Evolutionary conservation across 2,797 vertebrate species (phyloP), one percentile per base, ranked within the genome.

Genomic region (Pteropus rufus): DNA sequence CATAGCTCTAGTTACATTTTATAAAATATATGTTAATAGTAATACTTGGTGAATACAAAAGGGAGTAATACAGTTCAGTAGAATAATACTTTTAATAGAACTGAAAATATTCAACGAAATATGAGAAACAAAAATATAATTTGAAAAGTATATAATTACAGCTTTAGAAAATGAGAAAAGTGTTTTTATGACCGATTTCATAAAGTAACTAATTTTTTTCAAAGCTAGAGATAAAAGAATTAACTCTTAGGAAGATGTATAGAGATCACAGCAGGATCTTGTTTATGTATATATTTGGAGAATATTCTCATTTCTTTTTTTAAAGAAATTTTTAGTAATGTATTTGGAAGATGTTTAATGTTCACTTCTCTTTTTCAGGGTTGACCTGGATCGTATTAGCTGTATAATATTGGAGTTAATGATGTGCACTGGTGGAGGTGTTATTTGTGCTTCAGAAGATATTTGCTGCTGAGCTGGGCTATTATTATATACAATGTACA

Each of bases 391-490:
- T 44, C 3, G 26, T 95, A 2, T 92, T 91, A 85, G 88, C 92
- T 95, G 62, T 95, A 94, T 91, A 95, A 97, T 98, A 93, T 97
- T 98, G 97, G 92, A 89, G 29, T 92, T 92, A 34, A 94, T 90
- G 54, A 69, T 91, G n/a, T 93, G 97, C 97, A 62, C 98, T 98
- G 98, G 97, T 31, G 89, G 75, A 97, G 95, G 89, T 81, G 46
- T 97, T 97, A 72, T 6, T 96, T 98, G 95, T 96, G 96, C 98
- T 98, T 97, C 97, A 97, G 96, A 97, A 98, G 96, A 97, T 93
- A 97, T 96, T 98, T 98, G 98, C 98, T 98, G 98, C 98, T 98
- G 97, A 98, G 91, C 96, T 84, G 96, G 97, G 98, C 98, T 98
- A 67, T 98, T 98, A 67, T 98, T 98, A 97, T 97, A 96, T 82